Evolutionary conservation across 92 coral and sea anemone species (phyloP).

Genomic region (Blastomussa wellsi): DNA sequence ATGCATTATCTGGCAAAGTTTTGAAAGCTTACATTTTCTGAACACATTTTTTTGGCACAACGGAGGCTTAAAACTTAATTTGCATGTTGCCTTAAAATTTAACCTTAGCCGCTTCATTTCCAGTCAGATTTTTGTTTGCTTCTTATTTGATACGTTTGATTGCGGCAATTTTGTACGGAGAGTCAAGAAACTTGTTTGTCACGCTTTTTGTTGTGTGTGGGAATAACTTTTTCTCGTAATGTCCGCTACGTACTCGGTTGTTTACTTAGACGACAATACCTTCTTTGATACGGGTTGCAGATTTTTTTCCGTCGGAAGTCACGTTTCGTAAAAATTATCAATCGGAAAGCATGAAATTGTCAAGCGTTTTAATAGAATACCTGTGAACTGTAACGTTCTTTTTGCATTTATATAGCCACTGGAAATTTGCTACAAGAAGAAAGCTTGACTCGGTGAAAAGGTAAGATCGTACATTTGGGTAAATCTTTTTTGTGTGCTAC

Average conservation of each 20-base stretch:
- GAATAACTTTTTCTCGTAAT: background rate
- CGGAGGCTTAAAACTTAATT: too few species aligned
- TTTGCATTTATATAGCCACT: background rate
- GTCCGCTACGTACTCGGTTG: conserved; percentile 24
- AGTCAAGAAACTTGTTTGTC: conserved; percentile 7
- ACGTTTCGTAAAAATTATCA: conserved; percentile 14
- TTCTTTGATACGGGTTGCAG: conserved; percentile 15
- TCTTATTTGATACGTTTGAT: background rate
- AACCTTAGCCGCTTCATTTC: background rate
- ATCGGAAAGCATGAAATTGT: background rate
- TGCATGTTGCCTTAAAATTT: background rate
- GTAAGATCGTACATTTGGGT: background rate
- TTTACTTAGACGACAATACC: conserved; percentile 29
- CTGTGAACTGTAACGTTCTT: background rate
- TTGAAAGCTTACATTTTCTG: background rate
- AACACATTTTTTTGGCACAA: background rate
- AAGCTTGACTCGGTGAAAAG: conserved; percentile 23
- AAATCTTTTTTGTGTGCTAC: background rate
- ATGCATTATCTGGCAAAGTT: background rate
- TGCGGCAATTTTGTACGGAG: background rate
- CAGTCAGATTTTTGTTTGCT: background rate
- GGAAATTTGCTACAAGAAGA: background rate
- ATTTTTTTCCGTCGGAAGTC: conserved; percentile 42
- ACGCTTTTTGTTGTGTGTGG: conserved; percentile 24
- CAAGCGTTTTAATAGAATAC: background rate